Base-by-base conservation (phyloP, 2,888 invertebrate species). In the Athetis lepigone region DNA sequence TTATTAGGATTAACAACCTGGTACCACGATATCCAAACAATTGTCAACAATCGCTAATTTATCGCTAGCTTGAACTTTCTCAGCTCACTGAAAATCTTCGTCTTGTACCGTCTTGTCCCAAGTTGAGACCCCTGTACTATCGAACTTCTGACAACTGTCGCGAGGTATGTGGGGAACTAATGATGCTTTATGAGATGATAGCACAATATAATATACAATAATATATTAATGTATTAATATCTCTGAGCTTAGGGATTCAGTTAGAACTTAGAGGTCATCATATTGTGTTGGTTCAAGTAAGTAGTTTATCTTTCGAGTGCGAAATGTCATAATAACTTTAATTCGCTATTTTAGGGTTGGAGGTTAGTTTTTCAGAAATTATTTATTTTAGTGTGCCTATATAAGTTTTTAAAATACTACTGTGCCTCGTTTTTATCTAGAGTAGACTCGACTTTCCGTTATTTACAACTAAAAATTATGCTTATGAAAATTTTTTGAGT, bases 121-220 rank as follows among this genome's bases (percentile, higher is more conserved):
- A 9, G 5, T 16, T 16, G 33, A 40, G 19, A 37, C 13, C 16
- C n/a, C 23, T 13, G 13, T 57, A 57, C 55, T 18, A 29, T 2
- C n/a, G 46, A 85, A 83, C 79, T 79, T 60, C 69, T 61, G 54
- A 16, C 19, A 62, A 70, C 50, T 40, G 42, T 58, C 55, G 21
- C 9, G 55, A 73, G 75, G 70, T 66, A 69, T 67, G 64, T 47
- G 79, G 76, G 78, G 81, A 27, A 79, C 81, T 92, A 92, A 92
- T 90, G 88, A 90, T 88, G 87, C 85, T 91, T 90, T 92, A 90
- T 90, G 87, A 74, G 54, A 79, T 85, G 86, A 89, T n/a, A n/a
- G n/a, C n/a, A n/a, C n/a, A n/a, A n/a, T n/a, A n/a, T n/a, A n/a
- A n/a, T n/a, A n/a, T n/a, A n/a, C n/a, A n/a, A n/a, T n/a, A n/a